phyloP scores from a whole-genome alignment of 2,888 invertebrate genomes.

The Craniophora ligustri region DNA sequence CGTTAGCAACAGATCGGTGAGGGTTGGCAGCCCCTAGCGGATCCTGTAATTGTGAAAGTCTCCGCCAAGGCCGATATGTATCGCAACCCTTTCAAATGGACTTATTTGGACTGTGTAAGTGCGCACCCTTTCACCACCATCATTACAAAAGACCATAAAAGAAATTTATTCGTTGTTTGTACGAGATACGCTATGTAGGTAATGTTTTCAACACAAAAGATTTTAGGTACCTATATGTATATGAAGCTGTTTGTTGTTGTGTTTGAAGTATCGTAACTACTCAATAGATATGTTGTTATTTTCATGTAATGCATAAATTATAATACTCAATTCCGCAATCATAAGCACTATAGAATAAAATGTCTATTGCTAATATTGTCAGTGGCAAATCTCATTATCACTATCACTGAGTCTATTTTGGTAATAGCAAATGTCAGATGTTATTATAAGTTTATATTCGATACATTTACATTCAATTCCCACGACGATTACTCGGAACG shows the following conservation, averaged over 20 bases:
- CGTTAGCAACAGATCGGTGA: constrained; percentile 31
- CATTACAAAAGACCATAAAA: constrained; percentile 39
- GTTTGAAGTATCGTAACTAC: background rate
- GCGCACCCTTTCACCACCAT: constrained; percentile 40
- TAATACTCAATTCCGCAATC: too few species aligned
- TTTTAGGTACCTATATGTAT: background rate
- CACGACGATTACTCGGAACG: constrained; percentile 14
- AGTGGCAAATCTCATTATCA: constrained; percentile 3
- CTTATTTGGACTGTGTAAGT: constrained; percentile 38
- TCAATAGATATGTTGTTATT: too few species aligned
- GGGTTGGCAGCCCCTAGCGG: constrained; percentile 19
- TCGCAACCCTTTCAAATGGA: constrained; percentile 43
- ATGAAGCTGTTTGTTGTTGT: background rate
- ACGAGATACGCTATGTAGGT: constrained; percentile 16
- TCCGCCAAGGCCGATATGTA: constrained; percentile 35
- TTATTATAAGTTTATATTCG: constrained; percentile 37
- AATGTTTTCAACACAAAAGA: constrained; percentile 12
- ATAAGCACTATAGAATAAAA: background rate
- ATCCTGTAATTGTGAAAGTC: constrained; percentile 38
- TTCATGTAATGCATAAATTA: too few species aligned
- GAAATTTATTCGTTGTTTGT: constrained; percentile 36
- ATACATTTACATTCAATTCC: constrained; percentile 34
- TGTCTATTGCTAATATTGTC: constrained; percentile 2
- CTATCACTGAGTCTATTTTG: constrained; percentile 17
- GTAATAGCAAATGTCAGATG: constrained; percentile 18